These are phyloP conservation scores for Crenuchus spilurus DNA, from an alignment of 2,797 vertebrate genomes.

Conservation along the genomic window DNA sequence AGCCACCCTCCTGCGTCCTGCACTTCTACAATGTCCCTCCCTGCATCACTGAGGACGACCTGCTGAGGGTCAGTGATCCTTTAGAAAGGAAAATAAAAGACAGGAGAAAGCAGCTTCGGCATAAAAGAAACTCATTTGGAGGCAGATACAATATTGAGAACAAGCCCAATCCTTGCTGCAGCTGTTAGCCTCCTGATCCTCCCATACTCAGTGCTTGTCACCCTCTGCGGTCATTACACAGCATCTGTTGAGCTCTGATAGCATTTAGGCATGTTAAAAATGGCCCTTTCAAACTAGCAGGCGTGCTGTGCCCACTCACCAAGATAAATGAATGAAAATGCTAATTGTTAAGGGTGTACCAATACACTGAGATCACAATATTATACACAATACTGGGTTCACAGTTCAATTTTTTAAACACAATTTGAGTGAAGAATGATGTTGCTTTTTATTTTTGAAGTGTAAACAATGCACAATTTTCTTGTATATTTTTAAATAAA, in stretches of 20 bases:
- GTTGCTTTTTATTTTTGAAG: no score
- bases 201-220: conserved; percentile 15
- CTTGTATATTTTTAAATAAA: no score
- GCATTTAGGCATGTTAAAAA: conserved; percentile 19
- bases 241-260: conserved; percentile 31
- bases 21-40: conserved; percentile 96
- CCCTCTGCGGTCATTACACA: conserved; percentile 14
- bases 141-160: neutral
- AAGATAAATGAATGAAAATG: conserved; percentile 18
- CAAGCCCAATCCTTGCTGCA: neutral
- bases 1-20: conserved; percentile 93
- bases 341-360: neutral
- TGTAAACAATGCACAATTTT: no score
- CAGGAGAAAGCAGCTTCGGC: neutral
- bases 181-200: conserved; percentile 5
- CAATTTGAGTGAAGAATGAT: no score
- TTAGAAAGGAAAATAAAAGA: neutral
- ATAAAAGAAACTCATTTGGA: neutral
- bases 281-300: conserved; percentile 9
- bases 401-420: no score
- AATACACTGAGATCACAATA: no score
- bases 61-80: conserved; percentile 81
- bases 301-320: neutral
- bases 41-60: conserved; percentile 89
- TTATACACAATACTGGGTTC: no score